Conservation (phyloP, 2,888 invertebrate genomes). For the Lysandra coridon region DNA sequence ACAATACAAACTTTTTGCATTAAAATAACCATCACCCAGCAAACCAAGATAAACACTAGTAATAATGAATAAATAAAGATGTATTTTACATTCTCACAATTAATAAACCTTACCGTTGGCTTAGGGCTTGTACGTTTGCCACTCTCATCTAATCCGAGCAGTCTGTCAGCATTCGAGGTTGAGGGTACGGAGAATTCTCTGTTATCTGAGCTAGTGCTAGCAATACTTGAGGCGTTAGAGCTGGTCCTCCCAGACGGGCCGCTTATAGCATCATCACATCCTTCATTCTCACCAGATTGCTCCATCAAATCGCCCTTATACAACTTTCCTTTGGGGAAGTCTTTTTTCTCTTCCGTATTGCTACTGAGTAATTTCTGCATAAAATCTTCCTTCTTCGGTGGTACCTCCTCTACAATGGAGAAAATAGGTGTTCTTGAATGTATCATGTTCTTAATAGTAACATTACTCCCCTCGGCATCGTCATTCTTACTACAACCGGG, state of each 20-base stretch:
- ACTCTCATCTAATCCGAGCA: constrained; percentile 62
- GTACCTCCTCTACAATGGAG: constrained; percentile 45
- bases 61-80: constrained; percentile 4
- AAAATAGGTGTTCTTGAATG: constrained; percentile 52
- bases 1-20: too few species aligned
- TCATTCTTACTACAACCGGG: constrained; percentile 70
- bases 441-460: constrained; percentile 67
- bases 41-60: not conserved
- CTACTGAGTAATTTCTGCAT: constrained; percentile 70
- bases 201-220: constrained; percentile 63
- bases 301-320: constrained; percentile 63
- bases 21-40: too few species aligned
- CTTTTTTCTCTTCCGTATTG: constrained; percentile 64
- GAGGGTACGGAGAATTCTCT: constrained; percentile 68
- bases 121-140: constrained; percentile 56
- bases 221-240: constrained; percentile 68
- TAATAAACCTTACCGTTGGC: constrained; percentile 51
- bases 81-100: not conserved
- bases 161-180: constrained; percentile 70
- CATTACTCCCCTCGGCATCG: constrained; percentile 60
- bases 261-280: constrained; percentile 51
- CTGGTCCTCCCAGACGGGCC: constrained; percentile 63
- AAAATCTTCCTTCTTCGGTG: constrained; percentile 61
- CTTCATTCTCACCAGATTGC: constrained; percentile 53
- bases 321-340: constrained; percentile 69